Base-by-base conservation (phyloP, 2,113 vertebrate genomes). In the Butorides virescens region DNA sequence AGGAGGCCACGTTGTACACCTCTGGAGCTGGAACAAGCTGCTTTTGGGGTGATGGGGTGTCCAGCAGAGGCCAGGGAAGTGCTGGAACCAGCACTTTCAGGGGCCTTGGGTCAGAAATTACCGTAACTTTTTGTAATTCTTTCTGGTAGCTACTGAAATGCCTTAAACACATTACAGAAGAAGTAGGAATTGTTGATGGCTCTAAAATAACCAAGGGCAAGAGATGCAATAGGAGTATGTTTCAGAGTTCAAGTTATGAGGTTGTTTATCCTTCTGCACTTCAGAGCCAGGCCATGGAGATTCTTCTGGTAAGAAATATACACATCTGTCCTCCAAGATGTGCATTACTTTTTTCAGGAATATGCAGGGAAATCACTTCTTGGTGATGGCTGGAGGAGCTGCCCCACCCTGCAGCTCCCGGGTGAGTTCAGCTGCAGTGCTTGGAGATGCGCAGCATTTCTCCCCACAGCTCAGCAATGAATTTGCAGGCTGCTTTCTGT, bases 11-110 rank as follows among this genome's bases (percentile, higher is more conserved):
- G 36, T 30, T 50, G 10, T 34, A 65, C 12, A 23, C 46, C 1
- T 10, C 23, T 61, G 34, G 15, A 85, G 16, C 32, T 70, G 55
- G 14, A 55, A 55, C 25, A 55, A 68, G 15, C 4, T 4, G 3
- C 4, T 26, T 44, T 50, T 8, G 5, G 10, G 3, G 7, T 58
- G 23, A 36, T 1, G 2, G 5, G 17, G 11, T 52, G 46, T 36
- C 14, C 44, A 59, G 21, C 10, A 50, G 8, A 70, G 22, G 20
- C 4, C 13, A 73, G 8, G 10, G 17, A 81, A 50, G 26, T 80
- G 13, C 10, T 85, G 36, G 22, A 59, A 80, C 2, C 15, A 90
- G 25, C 8, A 30, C 9, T 81, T 80, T 46, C 8, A 30, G 44
- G 14, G 15, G 11, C 55, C 12, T 11, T 85, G 19, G 1, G 5